phyloP scores from a whole-genome alignment of 2,888 invertebrate genomes.

The Ctena decussata region DNA sequence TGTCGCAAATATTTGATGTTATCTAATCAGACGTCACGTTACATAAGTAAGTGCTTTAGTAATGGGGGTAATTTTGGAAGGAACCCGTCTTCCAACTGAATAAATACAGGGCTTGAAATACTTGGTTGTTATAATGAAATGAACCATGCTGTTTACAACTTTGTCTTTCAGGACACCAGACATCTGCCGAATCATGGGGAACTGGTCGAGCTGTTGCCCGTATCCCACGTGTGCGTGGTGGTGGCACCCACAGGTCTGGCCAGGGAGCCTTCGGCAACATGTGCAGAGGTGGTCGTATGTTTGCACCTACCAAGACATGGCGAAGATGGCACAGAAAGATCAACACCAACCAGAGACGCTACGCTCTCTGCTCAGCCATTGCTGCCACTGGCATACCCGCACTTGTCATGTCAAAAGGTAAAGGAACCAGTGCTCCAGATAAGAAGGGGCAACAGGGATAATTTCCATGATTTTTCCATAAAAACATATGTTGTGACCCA shows the following conservation, averaged over 20 bases:
- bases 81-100: no score
- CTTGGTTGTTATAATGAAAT: no score
- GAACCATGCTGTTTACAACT: no score
- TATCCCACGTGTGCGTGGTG: constrained; percentile 99
- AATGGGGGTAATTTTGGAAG: no score
- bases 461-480: no score
- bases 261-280: constrained; percentile 99
- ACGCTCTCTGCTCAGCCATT: constrained; percentile 98
- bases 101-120: no score
- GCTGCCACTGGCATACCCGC: constrained; percentile 99
- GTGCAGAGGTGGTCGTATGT: constrained; percentile 99
- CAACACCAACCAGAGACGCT: constrained; percentile 98
- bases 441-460: no score
- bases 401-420: constrained; percentile 97
- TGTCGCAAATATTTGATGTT: no score
- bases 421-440: no score
- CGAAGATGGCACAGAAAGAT: constrained; percentile 99
- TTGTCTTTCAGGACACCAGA: constrained; percentile 97
- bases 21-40: no score
- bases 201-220: constrained; percentile 99
- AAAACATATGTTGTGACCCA: no score
- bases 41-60: no score
- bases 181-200: constrained; percentile 99
- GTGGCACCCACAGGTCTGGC: constrained; percentile 99
- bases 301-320: constrained; percentile 99